Conservation (phyloP, 2,113 vertebrate genomes). For the Podarcis raffonei region DNA sequence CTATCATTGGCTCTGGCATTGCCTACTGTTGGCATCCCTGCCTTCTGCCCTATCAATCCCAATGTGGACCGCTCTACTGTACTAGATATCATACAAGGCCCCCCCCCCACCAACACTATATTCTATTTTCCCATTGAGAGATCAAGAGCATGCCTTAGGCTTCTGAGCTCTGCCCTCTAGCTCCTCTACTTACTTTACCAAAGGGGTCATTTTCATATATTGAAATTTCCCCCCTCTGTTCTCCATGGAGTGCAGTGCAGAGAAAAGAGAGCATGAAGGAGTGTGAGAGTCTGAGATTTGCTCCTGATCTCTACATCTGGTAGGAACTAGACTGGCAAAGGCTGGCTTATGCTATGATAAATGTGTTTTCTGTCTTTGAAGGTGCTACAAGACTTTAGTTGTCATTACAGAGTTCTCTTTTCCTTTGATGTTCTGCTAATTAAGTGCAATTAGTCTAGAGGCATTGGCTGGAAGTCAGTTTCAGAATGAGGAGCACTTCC, state of each 20-base stretch:
- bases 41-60: too few species aligned
- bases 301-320: background rate
- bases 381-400: background rate
- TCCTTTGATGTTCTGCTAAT: background rate
- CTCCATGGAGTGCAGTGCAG: background rate
- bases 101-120: too few species aligned
- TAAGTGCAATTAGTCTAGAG: background rate
- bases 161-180: background rate
- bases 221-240: background rate
- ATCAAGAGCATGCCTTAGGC: background rate
- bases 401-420: background rate
- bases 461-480: background rate
- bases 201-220: background rate
- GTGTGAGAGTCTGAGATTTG: background rate
- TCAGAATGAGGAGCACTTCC: background rate
- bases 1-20: too few species aligned
- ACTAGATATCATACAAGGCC: too few species aligned
- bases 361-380: background rate
- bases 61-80: too few species aligned
- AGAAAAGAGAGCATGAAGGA: background rate
- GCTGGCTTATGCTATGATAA: background rate
- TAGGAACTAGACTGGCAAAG: background rate
- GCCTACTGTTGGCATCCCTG: too few species aligned
- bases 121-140: background rate
- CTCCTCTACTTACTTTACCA: background rate